These are phyloP conservation scores for Calliphora vomitoria DNA, from an alignment of 2,888 invertebrate genomes.

Conservation along the genomic window DNA sequence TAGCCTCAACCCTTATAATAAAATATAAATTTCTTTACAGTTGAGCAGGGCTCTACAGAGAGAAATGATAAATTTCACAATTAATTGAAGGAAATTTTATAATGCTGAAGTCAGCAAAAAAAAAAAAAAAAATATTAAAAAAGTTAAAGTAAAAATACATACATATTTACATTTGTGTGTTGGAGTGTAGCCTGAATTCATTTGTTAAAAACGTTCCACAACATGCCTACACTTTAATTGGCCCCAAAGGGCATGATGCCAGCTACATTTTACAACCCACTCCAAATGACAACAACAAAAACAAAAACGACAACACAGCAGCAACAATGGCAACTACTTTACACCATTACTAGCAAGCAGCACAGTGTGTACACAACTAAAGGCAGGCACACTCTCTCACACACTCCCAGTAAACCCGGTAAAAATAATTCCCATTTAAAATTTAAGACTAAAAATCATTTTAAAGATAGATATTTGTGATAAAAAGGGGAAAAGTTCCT, in stretches of 20 bases:
- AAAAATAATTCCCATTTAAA: constrained; percentile 3
- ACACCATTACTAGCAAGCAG: constrained; percentile 62
- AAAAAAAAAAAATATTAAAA: constrained; percentile 36
- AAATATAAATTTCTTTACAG: constrained; percentile 24
- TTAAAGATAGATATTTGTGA: background rate
- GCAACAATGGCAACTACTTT: constrained; percentile 59
- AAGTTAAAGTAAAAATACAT: constrained; percentile 15
- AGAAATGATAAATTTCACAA: constrained; percentile 69
- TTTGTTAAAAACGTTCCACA: constrained; percentile 65
- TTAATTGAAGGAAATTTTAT: constrained; percentile 72
- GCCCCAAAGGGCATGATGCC: constrained; percentile 71
- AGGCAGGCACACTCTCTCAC: constrained; percentile 18
- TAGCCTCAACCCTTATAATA: background rate
- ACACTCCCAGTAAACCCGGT: constrained; percentile 9
- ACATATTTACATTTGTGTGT: constrained; percentile 55
- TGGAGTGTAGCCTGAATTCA: constrained; percentile 51
- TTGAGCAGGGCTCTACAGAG: background rate
- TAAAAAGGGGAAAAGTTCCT: background rate
- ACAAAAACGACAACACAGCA: constrained; percentile 43
- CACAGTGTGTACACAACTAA: constrained; percentile 25
- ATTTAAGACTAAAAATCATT: background rate
- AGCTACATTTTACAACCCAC: constrained; percentile 66
- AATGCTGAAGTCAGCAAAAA: constrained; percentile 62
- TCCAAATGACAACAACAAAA: constrained; percentile 40
- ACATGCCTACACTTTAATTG: constrained; percentile 73